phyloP scores from a whole-genome alignment of 2,113 vertebrate genomes.

The Dicerorhinus sumatrensis region DNA sequence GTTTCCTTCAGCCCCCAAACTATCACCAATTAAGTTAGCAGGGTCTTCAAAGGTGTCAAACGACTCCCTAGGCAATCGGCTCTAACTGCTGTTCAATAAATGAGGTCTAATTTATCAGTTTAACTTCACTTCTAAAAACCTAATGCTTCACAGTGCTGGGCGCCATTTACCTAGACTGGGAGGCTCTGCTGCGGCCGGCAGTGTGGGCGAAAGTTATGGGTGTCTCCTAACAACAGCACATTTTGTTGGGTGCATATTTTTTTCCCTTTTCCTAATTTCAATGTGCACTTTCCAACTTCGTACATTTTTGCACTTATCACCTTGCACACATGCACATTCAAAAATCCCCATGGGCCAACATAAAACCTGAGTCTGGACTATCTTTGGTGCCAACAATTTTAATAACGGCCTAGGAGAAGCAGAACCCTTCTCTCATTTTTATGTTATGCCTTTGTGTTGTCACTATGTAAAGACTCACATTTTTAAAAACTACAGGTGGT shows the following conservation, averaged over 20 bases:
- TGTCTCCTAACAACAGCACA: conserved; percentile 43
- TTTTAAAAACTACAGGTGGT: not conserved
- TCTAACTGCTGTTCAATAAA: conserved; percentile 98
- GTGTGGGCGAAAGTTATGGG: conserved; percentile 65
- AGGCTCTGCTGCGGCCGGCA: conserved; percentile 74
- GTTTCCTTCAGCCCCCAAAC: conserved; percentile 93
- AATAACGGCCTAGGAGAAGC: conserved; percentile 4
- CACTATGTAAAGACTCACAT: not conserved
- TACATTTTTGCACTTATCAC: not conserved
- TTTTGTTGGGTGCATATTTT: conserved; percentile 68
- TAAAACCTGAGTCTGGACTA: not conserved
- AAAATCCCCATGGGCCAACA: not conserved
- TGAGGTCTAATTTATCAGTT: conserved; percentile 99
- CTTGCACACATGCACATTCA: not conserved
- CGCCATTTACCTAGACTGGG: conserved; percentile 83
- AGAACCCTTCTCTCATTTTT: not conserved
- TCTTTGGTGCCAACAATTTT: not conserved
- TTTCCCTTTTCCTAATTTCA: conserved; percentile 44
- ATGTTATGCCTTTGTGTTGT: not conserved
- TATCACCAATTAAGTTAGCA: conserved; percentile 97
- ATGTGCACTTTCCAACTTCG: not conserved
- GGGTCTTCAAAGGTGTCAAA: conserved; percentile 93
- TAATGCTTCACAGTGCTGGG: conserved; percentile 88
- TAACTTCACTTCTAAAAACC: conserved; percentile 95
- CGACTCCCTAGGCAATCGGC: conserved; percentile 93